Percentiles rank a stretch among this genome's conserved stretches.
phyloP scores from a whole-genome alignment of 2,888 invertebrate species.

The Clepsis dumicolana region DNA sequence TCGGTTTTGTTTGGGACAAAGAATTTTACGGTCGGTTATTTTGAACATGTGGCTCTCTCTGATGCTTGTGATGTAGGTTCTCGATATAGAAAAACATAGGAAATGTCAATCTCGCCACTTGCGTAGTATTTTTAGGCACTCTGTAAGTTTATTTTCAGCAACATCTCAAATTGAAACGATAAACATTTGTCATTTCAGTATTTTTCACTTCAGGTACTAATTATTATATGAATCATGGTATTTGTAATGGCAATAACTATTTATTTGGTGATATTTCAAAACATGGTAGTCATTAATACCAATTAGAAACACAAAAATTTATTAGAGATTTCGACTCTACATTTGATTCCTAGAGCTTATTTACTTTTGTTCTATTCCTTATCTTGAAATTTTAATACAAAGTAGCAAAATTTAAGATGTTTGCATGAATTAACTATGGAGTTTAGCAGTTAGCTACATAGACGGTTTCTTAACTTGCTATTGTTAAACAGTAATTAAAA shows the following conservation, averaged over 20 bases:
- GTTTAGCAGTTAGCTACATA: too few relatives aligned
- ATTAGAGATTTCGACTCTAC: not conserved
- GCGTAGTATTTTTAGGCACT: conserved; percentile 37
- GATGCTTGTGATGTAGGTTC: conserved; percentile 57
- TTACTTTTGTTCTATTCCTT: too few relatives aligned
- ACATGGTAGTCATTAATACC: too few relatives aligned
- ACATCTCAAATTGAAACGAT: conserved; percentile 17
- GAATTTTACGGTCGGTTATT: conserved; percentile 66
- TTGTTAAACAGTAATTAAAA: too few relatives aligned
- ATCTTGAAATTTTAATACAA: too few relatives aligned
- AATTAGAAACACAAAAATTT: too few relatives aligned
- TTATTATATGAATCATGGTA: too few relatives aligned
- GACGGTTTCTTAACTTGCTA: too few relatives aligned
- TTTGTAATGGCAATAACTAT: too few relatives aligned
- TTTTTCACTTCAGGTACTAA: too few relatives aligned
- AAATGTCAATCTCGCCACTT: conserved; percentile 61
- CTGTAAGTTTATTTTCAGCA: conserved; percentile 37
- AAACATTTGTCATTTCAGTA: conserved; percentile 1
- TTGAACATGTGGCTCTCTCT: conserved; percentile 75
- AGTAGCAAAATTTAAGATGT: too few relatives aligned
- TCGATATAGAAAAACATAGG: conserved; percentile 56
- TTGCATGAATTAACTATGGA: too few relatives aligned
- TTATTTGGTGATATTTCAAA: not conserved
- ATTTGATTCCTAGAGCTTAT: not conserved
- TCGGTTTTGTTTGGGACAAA: conserved; percentile 54